Conservation (phyloP, 1,140 invertebrate genomes). For the Trissolcus basalis region DNA sequence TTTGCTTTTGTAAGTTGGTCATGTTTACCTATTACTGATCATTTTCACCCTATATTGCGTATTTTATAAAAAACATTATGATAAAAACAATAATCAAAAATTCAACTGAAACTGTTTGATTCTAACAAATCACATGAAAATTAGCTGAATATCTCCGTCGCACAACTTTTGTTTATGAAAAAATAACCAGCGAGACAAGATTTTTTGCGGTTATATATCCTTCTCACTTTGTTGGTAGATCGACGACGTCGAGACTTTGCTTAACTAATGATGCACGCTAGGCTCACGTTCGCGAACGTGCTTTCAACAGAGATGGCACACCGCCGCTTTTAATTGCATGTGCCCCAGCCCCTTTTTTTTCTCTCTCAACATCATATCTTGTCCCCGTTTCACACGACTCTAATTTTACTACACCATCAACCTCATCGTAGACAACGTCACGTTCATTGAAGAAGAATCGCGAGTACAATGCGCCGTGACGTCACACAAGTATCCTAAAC, state of each 20-base stretch:
- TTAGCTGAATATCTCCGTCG: no score
- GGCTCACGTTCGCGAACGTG: conserved; percentile 56
- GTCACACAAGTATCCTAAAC: background rate
- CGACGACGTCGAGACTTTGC: conserved; percentile 25
- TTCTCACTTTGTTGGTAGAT: conserved; percentile 12
- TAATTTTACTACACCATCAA: conserved; percentile 30
- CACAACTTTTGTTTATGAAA: no score
- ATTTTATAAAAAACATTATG: no score
- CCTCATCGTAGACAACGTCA: conserved; percentile 7
- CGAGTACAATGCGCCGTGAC: background rate
- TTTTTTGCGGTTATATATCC: conserved; percentile 12
- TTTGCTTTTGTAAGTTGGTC: no score
- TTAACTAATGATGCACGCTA: conserved; percentile 67
- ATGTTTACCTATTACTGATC: no score
- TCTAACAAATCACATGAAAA: no score
- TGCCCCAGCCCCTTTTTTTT: conserved; percentile 27
- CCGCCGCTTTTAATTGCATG: conserved; percentile 51
- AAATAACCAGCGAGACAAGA: no score
- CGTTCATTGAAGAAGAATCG: conserved; percentile 37
- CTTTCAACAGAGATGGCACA: conserved; percentile 48
- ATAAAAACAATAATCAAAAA: no score
- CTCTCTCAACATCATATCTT: background rate
- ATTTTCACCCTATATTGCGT: no score
- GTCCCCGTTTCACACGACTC: background rate
- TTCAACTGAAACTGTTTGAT: no score